Percentiles rank a stretch among this genome's conserved stretches.
These are phyloP conservation scores for Sceloporus undulatus DNA, from an alignment of 2,113 vertebrate genomes.

Conservation along the genomic window DNA sequence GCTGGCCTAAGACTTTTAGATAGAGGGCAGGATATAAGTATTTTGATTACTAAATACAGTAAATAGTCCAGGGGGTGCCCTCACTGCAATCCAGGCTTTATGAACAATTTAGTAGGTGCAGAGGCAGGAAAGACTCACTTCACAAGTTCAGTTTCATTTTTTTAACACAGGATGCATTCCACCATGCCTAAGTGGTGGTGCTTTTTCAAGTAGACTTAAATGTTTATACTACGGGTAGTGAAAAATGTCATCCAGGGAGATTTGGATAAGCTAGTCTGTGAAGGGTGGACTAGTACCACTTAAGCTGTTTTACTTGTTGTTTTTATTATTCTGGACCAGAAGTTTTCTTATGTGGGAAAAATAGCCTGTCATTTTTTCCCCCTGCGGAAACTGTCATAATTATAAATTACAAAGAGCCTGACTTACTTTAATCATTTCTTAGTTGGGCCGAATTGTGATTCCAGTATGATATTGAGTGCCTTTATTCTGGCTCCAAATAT, in stretches of 20 bases:
- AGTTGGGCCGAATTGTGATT: neutral
- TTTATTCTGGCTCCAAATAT: too few relatives aligned
- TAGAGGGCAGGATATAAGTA: too few relatives aligned
- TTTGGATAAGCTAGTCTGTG: neutral
- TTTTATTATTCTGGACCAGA: neutral
- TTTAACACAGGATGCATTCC: too few relatives aligned
- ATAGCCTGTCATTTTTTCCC: neutral
- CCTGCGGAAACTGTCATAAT: neutral
- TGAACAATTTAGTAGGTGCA: too few relatives aligned
- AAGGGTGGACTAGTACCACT: neutral
- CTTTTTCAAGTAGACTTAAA: too few relatives aligned
- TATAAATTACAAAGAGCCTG: neutral
- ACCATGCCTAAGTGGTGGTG: too few relatives aligned
- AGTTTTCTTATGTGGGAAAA: neutral
- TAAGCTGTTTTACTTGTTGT: neutral
- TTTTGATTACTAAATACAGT: too few relatives aligned
- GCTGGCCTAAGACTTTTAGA: too few relatives aligned
- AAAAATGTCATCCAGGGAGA: neutral
- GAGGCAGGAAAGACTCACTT: too few relatives aligned
- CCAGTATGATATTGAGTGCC: neutral
- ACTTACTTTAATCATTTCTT: neutral
- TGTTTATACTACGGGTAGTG: neutral
- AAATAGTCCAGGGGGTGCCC: too few relatives aligned
- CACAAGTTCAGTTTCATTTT: too few relatives aligned
- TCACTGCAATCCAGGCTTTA: too few relatives aligned